phyloP scores from a whole-genome alignment of 2,888 invertebrate species.

The Agonum fuliginosum region DNA sequence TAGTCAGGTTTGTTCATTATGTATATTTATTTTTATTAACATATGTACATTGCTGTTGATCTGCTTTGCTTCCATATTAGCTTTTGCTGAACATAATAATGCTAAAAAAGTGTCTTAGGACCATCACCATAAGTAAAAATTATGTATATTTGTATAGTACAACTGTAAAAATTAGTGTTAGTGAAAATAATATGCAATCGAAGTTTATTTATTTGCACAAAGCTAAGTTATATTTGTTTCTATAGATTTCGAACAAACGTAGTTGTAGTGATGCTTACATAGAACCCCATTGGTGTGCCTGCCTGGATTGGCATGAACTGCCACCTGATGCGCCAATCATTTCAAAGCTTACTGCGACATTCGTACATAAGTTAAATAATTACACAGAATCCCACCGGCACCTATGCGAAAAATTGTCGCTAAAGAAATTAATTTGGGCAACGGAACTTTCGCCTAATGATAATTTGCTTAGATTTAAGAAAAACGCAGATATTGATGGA shows the following conservation, averaged over 20 bases:
- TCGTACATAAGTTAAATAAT: conserved; percentile 79
- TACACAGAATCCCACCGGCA: conserved; percentile 75
- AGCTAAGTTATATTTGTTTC: conserved; percentile 54
- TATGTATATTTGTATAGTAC: neutral
- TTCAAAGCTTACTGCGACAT: conserved; percentile 76
- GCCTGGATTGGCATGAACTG: conserved; percentile 87
- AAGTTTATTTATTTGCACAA: neutral
- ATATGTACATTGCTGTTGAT: conserved; percentile 1
- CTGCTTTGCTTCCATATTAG: conserved; percentile 34
- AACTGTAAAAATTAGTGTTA: neutral
- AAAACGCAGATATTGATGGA: conserved; percentile 87
- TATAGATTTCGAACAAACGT: conserved; percentile 82
- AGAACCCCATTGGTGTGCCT: conserved; percentile 97
- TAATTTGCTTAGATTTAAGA: conserved; percentile 81
- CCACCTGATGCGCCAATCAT: conserved; percentile 73
- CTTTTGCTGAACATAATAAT: conserved; percentile 29
- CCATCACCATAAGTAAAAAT: neutral
- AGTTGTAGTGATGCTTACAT: conserved; percentile 92
- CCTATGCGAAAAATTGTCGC: conserved; percentile 77
- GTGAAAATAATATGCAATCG: conserved; percentile 9
- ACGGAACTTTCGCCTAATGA: conserved; percentile 81
- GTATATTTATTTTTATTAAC: conserved; percentile 43
- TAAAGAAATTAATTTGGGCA: conserved; percentile 82
- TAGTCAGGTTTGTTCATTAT: conserved; percentile 73
- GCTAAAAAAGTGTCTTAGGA: neutral